These are phyloP conservation scores for Erpetoichthys calabaricus DNA, from an alignment of 2,797 vertebrate genomes.

Conservation along the genomic window DNA sequence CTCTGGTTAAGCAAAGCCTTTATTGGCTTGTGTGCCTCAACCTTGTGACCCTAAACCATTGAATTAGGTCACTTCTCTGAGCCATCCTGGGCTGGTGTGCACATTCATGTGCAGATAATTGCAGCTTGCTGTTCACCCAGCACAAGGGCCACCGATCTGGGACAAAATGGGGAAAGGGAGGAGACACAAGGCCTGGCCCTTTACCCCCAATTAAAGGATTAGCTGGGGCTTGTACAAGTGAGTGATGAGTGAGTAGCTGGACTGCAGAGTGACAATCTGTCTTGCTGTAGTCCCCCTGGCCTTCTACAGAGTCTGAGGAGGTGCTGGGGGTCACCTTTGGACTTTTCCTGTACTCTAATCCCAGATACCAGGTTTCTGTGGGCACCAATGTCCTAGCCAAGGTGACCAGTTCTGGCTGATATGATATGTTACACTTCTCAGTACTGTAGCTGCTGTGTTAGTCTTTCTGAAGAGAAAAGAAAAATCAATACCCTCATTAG, in stretches of 20 bases:
- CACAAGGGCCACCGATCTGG: slow-evolving; percentile 7
- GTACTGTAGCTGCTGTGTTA: not conserved
- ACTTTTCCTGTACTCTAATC: too few relatives aligned
- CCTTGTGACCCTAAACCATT: slow-evolving; percentile 4
- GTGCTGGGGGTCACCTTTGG: too few relatives aligned
- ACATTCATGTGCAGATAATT: slow-evolving; percentile 15
- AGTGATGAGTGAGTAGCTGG: too few relatives aligned
- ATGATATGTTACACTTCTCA: not conserved
- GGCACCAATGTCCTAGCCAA: not conserved
- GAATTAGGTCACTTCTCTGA: slow-evolving; percentile 12
- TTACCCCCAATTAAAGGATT: slow-evolving; percentile 20
- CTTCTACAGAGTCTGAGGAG: too few relatives aligned
- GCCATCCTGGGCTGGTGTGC: slow-evolving; percentile 1
- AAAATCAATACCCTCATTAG: slow-evolving; percentile 4
- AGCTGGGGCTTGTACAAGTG: not conserved
- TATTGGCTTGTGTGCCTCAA: not conserved
- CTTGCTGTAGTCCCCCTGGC: too few relatives aligned
- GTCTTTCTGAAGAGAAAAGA: not conserved
- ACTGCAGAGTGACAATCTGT: too few relatives aligned
- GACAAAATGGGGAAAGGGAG: slow-evolving; percentile 9
- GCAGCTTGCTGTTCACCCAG: slow-evolving; percentile 7
- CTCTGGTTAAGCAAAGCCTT: too few relatives aligned
- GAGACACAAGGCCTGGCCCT: slow-evolving; percentile 7
- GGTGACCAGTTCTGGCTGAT: not conserved
- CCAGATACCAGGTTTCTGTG: too few relatives aligned